Percentiles rank a stretch among this genome's conserved stretches.
Evolutionary conservation across 2,113 vertebrate species (phyloP).

Genomic region (Sus scrofa): T2T-Sscrofa CM000817.6:45862501-45863000

Average conservation of each 20-base stretch:
- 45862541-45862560: constrained; percentile 81
- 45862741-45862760: neutral
- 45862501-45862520: constrained; percentile 83
- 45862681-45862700: constrained; percentile 65
- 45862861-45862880: neutral
- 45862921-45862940: neutral
- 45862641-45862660: constrained; percentile 41
- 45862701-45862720: constrained; percentile 22
- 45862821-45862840: neutral
- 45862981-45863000: neutral
- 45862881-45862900: neutral
- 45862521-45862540: constrained; percentile 77
- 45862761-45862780: neutral
- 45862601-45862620: constrained; percentile 50
- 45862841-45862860: neutral
- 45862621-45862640: neutral
- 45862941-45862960: neutral
- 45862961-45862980: neutral
- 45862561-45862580: constrained; percentile 65
- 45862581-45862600: constrained; percentile 62
- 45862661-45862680: neutral
- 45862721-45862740: constrained; percentile 51
- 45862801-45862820: neutral
- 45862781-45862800: neutral
- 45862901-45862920: neutral